phyloP scores from a whole-genome alignment of 2,888 invertebrate genomes.

The Spicauda simplicius region DNA sequence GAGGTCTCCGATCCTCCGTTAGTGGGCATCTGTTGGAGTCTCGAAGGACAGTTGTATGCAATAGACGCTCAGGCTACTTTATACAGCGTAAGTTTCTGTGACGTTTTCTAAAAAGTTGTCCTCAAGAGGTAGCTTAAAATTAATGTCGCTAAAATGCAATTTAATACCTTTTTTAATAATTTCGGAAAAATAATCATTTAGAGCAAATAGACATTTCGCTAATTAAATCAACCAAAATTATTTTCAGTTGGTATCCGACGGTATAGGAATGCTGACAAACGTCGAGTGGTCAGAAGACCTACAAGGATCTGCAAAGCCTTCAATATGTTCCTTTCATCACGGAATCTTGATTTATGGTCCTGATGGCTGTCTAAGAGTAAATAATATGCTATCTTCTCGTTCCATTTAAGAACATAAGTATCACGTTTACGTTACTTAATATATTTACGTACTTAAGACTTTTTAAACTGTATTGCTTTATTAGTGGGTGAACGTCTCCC shows the following conservation, averaged over 20 bases:
- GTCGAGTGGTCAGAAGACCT: slow-evolving; percentile 68
- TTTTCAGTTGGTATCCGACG: slow-evolving; percentile 68
- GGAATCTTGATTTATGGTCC: slow-evolving; percentile 75
- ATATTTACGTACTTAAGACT: no score
- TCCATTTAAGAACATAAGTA: no score
- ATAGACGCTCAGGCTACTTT: slow-evolving; percentile 63
- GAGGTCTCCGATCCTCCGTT: slow-evolving; percentile 59
- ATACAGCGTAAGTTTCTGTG: slow-evolving; percentile 61
- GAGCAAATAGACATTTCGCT: no score
- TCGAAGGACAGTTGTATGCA: slow-evolving; percentile 72
- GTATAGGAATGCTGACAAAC: slow-evolving; percentile 66
- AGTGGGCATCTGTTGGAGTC: slow-evolving; percentile 65
- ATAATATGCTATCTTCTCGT: slow-evolving; percentile 38
- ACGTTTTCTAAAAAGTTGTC: no score
- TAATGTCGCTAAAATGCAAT: no score
- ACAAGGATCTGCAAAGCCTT: slow-evolving; percentile 52
- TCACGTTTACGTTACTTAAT: no score
- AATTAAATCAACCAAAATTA: no score
- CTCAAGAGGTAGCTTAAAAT: no score
- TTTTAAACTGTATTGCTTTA: no score
- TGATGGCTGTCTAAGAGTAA: slow-evolving; percentile 66
- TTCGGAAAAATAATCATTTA: no score
- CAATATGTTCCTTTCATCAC: slow-evolving; percentile 63
- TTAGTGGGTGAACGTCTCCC: no score
- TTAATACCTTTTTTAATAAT: neutral